Evolutionary conservation across 2,113 vertebrate species (phyloP).

Genomic region (Amphilophus citrinellus): DNA sequence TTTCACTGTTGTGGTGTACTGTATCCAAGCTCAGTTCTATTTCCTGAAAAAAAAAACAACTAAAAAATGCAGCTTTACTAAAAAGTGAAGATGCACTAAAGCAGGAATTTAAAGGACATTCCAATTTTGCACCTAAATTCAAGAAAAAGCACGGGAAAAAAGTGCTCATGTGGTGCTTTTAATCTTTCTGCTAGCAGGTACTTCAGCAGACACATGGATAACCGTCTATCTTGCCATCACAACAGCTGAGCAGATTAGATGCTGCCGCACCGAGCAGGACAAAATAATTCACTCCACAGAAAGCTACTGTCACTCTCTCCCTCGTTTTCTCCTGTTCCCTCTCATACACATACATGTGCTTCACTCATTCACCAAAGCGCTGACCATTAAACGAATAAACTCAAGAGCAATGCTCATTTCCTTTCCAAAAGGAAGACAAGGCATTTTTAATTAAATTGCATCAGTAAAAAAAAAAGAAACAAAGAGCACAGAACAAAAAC

Average conservation of each 20-base stretch:
- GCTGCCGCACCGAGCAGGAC: constrained; percentile 36
- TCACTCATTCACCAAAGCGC: constrained; percentile 33
- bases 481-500: constrained; percentile 18
- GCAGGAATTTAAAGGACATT: constrained; percentile 16
- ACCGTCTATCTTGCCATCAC: constrained; percentile 55
- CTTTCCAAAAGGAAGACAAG: constrained; percentile 45
- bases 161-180: constrained; percentile 19
- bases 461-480: constrained; percentile 31
- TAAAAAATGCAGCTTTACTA: not conserved
- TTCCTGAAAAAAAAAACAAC: not conserved
- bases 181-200: constrained; percentile 52
- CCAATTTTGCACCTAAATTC: constrained; percentile 1
- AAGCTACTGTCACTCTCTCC: constrained; percentile 63
- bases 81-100: not conserved
- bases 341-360: constrained; percentile 18
- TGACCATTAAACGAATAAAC: constrained; percentile 70
- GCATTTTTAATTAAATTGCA: constrained; percentile 69
- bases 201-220: constrained; percentile 47
- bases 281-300: constrained; percentile 65
- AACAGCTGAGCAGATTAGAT: constrained; percentile 67
- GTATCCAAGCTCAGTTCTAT: too few species aligned
- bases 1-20: too few species aligned
- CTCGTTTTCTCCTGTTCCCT: constrained; percentile 17
- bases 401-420: constrained; percentile 73
- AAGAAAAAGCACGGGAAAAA: not conserved